Evolutionary conservation across 2,113 vertebrate genomes (phyloP), one percentile per base, ranked within the genome.

Genomic region (Melozone crissalis): DNA sequence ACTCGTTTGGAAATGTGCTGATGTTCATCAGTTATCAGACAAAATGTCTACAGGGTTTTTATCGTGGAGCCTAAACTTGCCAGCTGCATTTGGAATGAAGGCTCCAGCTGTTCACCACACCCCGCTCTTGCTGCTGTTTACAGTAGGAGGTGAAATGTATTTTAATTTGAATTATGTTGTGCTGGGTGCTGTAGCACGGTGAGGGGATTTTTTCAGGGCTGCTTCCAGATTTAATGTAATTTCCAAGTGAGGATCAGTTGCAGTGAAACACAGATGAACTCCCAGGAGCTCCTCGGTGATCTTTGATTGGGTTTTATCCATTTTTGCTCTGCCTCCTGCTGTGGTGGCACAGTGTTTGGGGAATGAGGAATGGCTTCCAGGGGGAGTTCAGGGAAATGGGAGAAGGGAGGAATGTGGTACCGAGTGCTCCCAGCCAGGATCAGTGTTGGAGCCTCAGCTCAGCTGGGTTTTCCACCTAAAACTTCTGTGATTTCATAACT

Each of bases 1-100:
- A 94, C 94, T 87, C 8, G 94, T 96, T 97, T 87, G 88, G 41
- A 93, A 96, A 96, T 89, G 90, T 90, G 96, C 95, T 97, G 96
- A 96, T 95, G 94, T 93, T 86, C 92, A 75, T 95, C 52, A 84
- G 61, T 88, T 93, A 95, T 95, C 93, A 95, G 88, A 78, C 90
- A 84, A 93, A 97, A 94, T 46, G 94, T 96, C 95, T 94, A 81
- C 90, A 33, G 90, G 90, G 61, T 61, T 93, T 93, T 95, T 96
- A 89, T 92, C n/a, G 0, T 79, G 87, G 21, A 82, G 94, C 93
- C 95, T 75, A 14, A 94, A 89, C 91, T 94, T 97, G 93, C 90
- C 92, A 86, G 76, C 76, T n/a, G 33, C 65, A 1, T 77, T 85
- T 74, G 85, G 82, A 65, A 76, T 67, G 22, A 26, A 65, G 37